Evolutionary conservation across 2,113 vertebrate genomes (phyloP).

Genomic region (Merops nubicus): DNA sequence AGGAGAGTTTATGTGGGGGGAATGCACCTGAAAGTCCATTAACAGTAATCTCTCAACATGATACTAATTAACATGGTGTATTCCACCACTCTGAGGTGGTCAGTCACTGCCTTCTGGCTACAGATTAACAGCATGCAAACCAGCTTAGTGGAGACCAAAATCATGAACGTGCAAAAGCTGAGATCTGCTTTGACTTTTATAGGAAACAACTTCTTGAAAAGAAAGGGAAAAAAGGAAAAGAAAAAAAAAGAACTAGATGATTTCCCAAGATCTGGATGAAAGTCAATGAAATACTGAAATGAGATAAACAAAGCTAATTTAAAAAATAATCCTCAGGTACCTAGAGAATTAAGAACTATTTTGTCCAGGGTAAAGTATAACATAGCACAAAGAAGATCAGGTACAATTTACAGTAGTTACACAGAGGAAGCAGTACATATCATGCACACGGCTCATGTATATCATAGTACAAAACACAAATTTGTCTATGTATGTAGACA

Average conservation of each 20-base stretch:
- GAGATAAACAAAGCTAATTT: neutral
- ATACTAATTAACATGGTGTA: neutral
- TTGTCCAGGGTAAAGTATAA: neutral
- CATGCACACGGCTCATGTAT: neutral
- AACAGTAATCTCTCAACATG: neutral
- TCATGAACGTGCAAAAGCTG: neutral
- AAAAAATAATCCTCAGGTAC: neutral
- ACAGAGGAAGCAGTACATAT: neutral
- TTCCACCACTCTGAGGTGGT: neutral
- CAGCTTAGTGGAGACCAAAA: neutral
- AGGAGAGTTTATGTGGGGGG: fast-evolving
- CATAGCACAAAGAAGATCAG: neutral
- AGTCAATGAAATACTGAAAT: neutral
- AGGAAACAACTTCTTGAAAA: neutral
- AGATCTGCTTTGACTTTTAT: neutral
- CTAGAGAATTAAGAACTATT: neutral
- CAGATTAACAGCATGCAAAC: neutral
- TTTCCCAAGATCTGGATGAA: neutral
- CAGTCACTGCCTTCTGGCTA: neutral
- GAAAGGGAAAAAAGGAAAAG: neutral
- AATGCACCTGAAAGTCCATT: neutral
- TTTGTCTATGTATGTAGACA: neutral
- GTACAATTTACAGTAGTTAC: neutral
- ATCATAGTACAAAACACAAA: neutral
- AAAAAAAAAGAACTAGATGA: neutral